Percentiles rank a stretch among this genome's conserved stretches.
These are phyloP conservation scores for Hozukius guyotensis DNA, from an alignment of 2,797 vertebrate genomes.

Conservation along the genomic window DNA sequence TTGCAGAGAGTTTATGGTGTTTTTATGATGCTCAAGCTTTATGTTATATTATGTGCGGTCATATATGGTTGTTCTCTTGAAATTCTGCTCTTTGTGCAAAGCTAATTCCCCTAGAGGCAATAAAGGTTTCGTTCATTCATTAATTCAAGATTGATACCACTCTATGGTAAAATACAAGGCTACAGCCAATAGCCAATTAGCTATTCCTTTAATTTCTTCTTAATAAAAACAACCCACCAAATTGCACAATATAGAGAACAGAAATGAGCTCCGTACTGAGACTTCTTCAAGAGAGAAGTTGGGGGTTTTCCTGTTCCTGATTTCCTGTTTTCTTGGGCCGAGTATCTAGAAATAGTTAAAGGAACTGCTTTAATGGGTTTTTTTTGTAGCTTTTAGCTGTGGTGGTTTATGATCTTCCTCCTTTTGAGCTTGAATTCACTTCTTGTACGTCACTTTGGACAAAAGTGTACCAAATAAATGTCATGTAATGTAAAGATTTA, in stretches of 20 bases:
- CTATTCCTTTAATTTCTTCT: neutral
- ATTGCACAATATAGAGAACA: neutral
- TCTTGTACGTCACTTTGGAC: neutral
- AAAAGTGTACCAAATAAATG: neutral
- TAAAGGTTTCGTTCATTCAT: no score
- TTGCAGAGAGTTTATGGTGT: no score
- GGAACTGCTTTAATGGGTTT: neutral
- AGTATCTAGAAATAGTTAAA: neutral
- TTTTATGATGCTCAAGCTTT: no score
- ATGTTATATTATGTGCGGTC: no score
- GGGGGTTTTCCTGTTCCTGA: neutral
- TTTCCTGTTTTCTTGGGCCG: neutral
- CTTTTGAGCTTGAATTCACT: neutral
- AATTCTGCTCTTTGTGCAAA: no score
- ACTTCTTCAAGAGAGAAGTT: neutral
- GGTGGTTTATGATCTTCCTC: neutral
- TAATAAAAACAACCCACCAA: neutral
- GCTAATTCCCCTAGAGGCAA: no score
- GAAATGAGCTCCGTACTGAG: neutral
- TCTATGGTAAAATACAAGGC: no score
- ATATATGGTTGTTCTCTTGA: no score
- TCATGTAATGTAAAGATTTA: neutral
- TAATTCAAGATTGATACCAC: no score
- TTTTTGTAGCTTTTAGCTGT: neutral
- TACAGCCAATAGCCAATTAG: neutral